Percentiles rank a stretch among this genome's conserved stretches.
phyloP scores from a whole-genome alignment of 1,140 invertebrate genomes.

The Oryctes rhinoceros region DNA sequence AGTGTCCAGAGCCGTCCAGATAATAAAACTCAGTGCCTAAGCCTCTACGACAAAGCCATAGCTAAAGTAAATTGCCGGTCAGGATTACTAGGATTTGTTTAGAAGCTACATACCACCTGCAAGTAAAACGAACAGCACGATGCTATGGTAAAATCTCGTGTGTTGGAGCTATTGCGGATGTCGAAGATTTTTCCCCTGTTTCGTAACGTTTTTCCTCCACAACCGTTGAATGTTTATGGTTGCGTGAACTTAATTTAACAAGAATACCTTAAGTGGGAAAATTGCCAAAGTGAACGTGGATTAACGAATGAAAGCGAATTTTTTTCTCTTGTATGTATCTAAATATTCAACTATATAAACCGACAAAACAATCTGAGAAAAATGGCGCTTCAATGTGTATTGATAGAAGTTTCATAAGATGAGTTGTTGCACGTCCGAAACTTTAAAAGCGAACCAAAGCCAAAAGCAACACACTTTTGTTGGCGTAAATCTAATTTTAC shows the following conservation, averaged over 20 bases:
- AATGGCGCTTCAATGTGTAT: too few relatives aligned
- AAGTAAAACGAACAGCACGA: conserved; percentile 43
- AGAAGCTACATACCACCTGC: conserved; percentile 57
- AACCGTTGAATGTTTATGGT: conserved; percentile 42
- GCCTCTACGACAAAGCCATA: conserved; percentile 60
- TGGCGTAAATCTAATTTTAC: too few relatives aligned
- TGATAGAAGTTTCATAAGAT: too few relatives aligned
- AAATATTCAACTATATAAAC: background rate
- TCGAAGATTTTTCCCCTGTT: conserved; percentile 28
- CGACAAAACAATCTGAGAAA: too few relatives aligned
- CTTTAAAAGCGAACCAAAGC: too few relatives aligned
- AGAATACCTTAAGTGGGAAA: conserved; percentile 38
- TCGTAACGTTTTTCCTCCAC: conserved; percentile 42
- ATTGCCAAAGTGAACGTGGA: background rate
- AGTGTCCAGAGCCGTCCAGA: conserved; percentile 55
- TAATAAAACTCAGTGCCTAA: conserved; percentile 64
- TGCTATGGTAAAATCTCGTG: conserved; percentile 38
- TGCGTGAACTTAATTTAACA: conserved; percentile 47
- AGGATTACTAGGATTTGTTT: conserved; percentile 64
- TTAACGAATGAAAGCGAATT: conserved; percentile 8
- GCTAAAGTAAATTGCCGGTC: conserved; percentile 64
- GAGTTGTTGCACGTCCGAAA: too few relatives aligned
- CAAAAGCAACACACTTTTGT: too few relatives aligned
- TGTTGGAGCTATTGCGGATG: conserved; percentile 42
- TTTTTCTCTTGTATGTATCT: conserved; percentile 19